Evolutionary conservation across 37 sponge, comb jelly and placozoan genomes (phyloP).

Genomic region (Petrosia ficiformis): DNA sequence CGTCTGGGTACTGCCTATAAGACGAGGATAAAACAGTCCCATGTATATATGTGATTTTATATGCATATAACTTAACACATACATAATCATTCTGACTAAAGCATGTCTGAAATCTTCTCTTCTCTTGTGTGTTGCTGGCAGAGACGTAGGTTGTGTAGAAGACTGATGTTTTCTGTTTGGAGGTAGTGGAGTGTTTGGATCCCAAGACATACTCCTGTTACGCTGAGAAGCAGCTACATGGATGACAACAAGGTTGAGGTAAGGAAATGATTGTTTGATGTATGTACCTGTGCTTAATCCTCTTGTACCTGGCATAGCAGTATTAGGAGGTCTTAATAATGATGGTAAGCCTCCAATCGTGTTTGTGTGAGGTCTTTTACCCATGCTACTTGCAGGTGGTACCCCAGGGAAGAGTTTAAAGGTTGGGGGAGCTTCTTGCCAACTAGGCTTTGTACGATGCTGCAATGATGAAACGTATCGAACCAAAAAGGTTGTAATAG

Average conservation of each 20-base stretch:
- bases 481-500: background rate
- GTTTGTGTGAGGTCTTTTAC: background rate
- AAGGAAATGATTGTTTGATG: background rate
- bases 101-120: slow-evolving; percentile 92
- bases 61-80: slow-evolving; percentile 10
- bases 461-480: slow-evolving; percentile 5
- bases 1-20: slow-evolving; percentile 37
- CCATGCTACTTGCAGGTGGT: background rate
- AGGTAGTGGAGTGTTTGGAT: slow-evolving; percentile 9
- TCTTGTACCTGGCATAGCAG: background rate
- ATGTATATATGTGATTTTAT: background rate
- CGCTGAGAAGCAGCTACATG: slow-evolving; percentile 21
- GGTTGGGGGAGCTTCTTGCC: slow-evolving; percentile 67
- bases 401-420: slow-evolving; percentile 67
- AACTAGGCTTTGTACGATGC: slow-evolving; percentile 83
- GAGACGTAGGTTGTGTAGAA: background rate
- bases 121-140: slow-evolving; percentile 41
- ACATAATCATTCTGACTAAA: slow-evolving; percentile 90
- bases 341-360: background rate
- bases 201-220: slow-evolving; percentile 60
- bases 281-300: background rate
- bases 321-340: background rate
- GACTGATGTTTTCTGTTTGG: background rate
- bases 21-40: background rate
- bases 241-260: background rate